Conservation (phyloP, 2,113 vertebrate species). For the Petroica traversi region DNA sequence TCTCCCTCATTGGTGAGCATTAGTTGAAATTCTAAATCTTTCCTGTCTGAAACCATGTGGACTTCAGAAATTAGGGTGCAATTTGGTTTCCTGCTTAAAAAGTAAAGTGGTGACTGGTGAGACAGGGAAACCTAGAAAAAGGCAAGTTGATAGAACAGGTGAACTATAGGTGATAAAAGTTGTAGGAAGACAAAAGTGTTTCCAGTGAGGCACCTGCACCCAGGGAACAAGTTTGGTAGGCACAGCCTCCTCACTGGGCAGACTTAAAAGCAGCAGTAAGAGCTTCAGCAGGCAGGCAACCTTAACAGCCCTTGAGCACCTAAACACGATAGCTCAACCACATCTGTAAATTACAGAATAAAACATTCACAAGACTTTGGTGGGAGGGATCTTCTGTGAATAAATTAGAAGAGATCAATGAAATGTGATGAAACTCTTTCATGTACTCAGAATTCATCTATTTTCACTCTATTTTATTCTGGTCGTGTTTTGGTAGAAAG, state of each 20-base stretch:
- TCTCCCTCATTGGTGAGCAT: background rate
- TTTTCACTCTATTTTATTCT: background rate
- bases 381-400: background rate
- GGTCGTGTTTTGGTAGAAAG: background rate
- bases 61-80: background rate
- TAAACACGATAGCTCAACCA: background rate
- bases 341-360: background rate
- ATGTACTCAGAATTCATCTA: background rate
- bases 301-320: background rate
- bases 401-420: background rate
- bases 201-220: background rate
- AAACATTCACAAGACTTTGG: background rate
- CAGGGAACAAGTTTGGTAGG: background rate
- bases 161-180: background rate
- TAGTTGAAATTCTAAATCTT: background rate
- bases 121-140: background rate
- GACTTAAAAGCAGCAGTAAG: background rate
- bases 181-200: background rate
- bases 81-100: background rate
- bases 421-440: background rate
- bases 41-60: background rate
- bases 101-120: background rate
- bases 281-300: background rate
- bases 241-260: background rate
- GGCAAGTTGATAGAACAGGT: background rate